Conservation (phyloP, 2,888 invertebrate genomes). For the Pseudococcus jackbeardsleyi region DNA sequence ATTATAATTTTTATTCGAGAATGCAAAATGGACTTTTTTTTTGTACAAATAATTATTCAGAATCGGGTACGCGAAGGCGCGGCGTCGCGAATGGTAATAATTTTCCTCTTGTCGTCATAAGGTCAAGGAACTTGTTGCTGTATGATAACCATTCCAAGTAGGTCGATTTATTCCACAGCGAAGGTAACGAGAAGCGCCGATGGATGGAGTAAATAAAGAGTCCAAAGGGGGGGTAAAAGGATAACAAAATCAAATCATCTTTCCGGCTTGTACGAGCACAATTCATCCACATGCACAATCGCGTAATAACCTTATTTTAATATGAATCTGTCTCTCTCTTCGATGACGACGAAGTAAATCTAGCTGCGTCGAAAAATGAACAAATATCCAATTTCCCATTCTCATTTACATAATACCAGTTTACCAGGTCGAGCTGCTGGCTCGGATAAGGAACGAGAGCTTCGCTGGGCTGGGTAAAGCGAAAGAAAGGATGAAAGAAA, state of each 20-base stretch:
- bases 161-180: not conserved
- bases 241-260: slow-evolving; percentile 17
- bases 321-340: not conserved
- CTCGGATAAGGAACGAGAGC: not conserved
- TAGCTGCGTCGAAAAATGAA: not conserved
- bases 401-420: slow-evolving; percentile 22
- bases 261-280: not conserved
- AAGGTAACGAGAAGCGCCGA: not conserved
- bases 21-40: too few species aligned
- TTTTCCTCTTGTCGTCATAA: not conserved
- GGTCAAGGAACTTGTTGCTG: not conserved
- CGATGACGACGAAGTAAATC: not conserved
- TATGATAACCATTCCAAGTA: not conserved
- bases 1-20: too few species aligned
- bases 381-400: not conserved
- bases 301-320: slow-evolving; percentile 2
- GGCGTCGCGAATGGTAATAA: too few species aligned
- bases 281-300: not conserved
- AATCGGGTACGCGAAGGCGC: too few species aligned
- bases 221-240: not conserved
- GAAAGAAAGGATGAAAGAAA: not conserved
- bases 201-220: not conserved
- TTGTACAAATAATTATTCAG: too few species aligned
- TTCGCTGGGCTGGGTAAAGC: not conserved
- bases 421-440: not conserved